phyloP scores from a whole-genome alignment of 2,888 invertebrate genomes.

The Oegoconia quadripuncta region DNA sequence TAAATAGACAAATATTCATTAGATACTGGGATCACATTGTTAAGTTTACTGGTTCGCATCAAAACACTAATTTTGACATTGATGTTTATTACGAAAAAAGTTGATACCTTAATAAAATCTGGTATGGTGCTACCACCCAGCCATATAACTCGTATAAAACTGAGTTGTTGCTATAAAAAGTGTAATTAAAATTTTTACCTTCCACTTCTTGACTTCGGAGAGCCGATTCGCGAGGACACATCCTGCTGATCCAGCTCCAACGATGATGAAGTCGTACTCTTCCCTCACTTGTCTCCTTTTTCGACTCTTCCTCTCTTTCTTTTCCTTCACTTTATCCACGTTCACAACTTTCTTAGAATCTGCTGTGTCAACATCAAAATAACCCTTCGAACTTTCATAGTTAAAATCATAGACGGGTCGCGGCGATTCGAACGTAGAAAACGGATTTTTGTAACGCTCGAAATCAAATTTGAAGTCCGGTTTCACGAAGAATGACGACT shows the following conservation, averaged over 20 bases:
- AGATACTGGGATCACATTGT: too few relatives aligned
- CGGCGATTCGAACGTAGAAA: slow-evolving; percentile 19
- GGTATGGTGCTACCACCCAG: too few relatives aligned
- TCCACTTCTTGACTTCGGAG: slow-evolving; percentile 80
- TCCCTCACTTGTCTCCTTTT: slow-evolving; percentile 44
- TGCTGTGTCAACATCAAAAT: slow-evolving; percentile 37
- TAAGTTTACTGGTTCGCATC: too few relatives aligned
- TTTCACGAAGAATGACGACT: slow-evolving; percentile 36
- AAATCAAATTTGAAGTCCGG: slow-evolving; percentile 32
- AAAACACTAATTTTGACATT: too few relatives aligned
- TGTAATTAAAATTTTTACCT: slow-evolving; percentile 44
- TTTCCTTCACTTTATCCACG: slow-evolving; percentile 24
- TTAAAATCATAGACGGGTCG: slow-evolving; percentile 28
- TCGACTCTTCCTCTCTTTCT: slow-evolving; percentile 27
- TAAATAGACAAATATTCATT: too few relatives aligned
- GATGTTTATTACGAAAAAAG: too few relatives aligned
- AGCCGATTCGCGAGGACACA: slow-evolving; percentile 83
- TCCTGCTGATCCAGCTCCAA: slow-evolving; percentile 84
- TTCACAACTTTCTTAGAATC: slow-evolving; percentile 34
- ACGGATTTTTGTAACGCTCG: slow-evolving; percentile 22
- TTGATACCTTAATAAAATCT: too few relatives aligned
- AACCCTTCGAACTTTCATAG: slow-evolving; percentile 28
- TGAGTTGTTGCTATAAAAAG: too few relatives aligned
- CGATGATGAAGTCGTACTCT: slow-evolving; percentile 80
- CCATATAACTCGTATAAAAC: too few relatives aligned